A percentile compares a stretch with the other conserved stretches of the same genome.
phyloP scores from a whole-genome alignment of 2,113 vertebrate species.

The Trachemys scripta region DNA sequence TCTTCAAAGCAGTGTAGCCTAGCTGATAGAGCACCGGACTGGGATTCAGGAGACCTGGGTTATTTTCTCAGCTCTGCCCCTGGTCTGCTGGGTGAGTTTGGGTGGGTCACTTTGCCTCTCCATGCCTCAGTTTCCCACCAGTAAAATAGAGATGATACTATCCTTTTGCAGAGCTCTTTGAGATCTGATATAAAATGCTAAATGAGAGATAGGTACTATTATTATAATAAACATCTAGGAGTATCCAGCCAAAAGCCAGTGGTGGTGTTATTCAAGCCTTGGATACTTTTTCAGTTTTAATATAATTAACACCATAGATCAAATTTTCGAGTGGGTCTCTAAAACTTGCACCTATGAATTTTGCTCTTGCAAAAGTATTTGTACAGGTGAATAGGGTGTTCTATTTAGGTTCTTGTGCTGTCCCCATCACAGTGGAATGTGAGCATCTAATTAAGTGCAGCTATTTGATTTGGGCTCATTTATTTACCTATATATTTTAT shows the following conservation, averaged over 20 bases:
- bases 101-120: not conserved
- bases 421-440: not conserved
- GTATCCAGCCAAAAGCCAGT: not conserved
- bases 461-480: not conserved
- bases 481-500: not conserved
- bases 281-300: not conserved
- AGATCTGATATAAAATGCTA: not conserved
- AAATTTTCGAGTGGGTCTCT: not conserved
- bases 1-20: accelerated
- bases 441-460: not conserved
- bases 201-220: not conserved
- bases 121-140: not conserved
- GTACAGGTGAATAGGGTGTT: not conserved
- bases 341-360: not conserved
- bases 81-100: not conserved
- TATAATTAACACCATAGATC: not conserved
- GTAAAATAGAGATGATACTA: not conserved
- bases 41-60: not conserved
- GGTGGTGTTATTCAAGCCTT: not conserved
- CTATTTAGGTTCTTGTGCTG: not conserved
- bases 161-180: not conserved
- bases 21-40: not conserved
- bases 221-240: not conserved
- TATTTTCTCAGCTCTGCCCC: not conserved
- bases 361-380: not conserved